Evolutionary conservation across 2,113 vertebrate genomes (phyloP).

Genomic region (Pluvianellus socialis): DNA sequence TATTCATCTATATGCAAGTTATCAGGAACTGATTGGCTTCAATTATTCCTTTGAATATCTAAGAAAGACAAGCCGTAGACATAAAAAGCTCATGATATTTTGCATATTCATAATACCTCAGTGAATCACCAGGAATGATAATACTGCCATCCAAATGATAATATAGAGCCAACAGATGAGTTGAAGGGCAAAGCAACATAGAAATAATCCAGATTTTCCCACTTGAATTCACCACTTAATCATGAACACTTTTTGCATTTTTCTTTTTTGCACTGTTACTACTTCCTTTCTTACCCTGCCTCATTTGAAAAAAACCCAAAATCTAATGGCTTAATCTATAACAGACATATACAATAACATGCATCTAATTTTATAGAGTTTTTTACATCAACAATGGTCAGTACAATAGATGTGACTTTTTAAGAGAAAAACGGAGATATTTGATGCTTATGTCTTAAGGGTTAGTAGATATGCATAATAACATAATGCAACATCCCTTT

Average conservation of each 20-base stretch:
- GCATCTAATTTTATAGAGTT: neutral
- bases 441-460: neutral
- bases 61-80: conserved; percentile 65
- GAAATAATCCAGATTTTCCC: conserved; percentile 46
- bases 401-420: neutral
- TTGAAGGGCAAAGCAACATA: conserved; percentile 67
- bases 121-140: conserved; percentile 64
- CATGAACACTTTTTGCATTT: neutral
- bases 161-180: conserved; percentile 61
- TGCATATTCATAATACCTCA: conserved; percentile 73
- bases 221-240: conserved; percentile 10
- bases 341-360: neutral
- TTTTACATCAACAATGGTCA: fast-evolving
- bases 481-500: neutral
- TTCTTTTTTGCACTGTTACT: neutral
- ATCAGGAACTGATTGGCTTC: conserved; percentile 61
- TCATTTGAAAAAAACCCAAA: neutral
- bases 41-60: conserved; percentile 60
- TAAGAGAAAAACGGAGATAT: neutral
- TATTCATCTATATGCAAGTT: conserved; percentile 53
- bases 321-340: neutral
- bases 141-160: conserved; percentile 65
- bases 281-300: neutral
- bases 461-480: neutral
- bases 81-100: conserved; percentile 64